phyloP scores from a whole-genome alignment of 2,113 vertebrate species.

The Aspiorhynchus laticeps region DNA sequence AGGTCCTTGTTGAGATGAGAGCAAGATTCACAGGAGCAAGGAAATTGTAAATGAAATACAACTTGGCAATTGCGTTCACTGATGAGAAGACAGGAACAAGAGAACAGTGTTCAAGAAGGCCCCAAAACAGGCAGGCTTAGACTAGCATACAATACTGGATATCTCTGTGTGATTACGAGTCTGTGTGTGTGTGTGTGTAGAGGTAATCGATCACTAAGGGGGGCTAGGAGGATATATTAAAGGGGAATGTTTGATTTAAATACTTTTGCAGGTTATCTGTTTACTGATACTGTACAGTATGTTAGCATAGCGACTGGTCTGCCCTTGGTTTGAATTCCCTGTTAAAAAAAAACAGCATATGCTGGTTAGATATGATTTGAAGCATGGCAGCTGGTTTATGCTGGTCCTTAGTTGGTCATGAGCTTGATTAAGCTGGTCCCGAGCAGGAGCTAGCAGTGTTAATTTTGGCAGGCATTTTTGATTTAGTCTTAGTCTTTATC shows the following conservation, averaged over 20 bases:
- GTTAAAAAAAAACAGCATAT: no score
- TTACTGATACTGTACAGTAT: not conserved
- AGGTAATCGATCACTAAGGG: slow-evolving; percentile 28
- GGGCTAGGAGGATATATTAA: not conserved
- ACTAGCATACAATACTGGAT: slow-evolving; percentile 56
- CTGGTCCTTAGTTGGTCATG: no score
- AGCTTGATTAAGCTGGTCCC: no score
- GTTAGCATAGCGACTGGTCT: slow-evolving; percentile 26
- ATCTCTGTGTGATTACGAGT: slow-evolving; percentile 34
- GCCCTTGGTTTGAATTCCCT: slow-evolving; percentile 36
- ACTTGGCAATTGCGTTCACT: slow-evolving; percentile 42
- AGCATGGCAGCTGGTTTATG: no score
- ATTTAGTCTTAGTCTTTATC: no score
- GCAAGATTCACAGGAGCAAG: slow-evolving; percentile 35
- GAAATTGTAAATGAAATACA: slow-evolving; percentile 23
- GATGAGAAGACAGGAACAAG: slow-evolving; percentile 32
- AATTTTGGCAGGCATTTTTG: no score
- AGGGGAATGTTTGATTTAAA: not conserved
- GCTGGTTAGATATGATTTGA: no score
- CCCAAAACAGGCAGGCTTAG: slow-evolving; percentile 41
- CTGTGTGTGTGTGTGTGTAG: slow-evolving; percentile 18
- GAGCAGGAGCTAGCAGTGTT: no score
- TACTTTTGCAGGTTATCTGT: not conserved
- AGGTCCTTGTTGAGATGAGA: slow-evolving; percentile 27
- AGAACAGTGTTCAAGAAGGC: slow-evolving; percentile 49